Base-by-base conservation (phyloP, 23 tunicate species). In the Diplosoma virens region DNA sequence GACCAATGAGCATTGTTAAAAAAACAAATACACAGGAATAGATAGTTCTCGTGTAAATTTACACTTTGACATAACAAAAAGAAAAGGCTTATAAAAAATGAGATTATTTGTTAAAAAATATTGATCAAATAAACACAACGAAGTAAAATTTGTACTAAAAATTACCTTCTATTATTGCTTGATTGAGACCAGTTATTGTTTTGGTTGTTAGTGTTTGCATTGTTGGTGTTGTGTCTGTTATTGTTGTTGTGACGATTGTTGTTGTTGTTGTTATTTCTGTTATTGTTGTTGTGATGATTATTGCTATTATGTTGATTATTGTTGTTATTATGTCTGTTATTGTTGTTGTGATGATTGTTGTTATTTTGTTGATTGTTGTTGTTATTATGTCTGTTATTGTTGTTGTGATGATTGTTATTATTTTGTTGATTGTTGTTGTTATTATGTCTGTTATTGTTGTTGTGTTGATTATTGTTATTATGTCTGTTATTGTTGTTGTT, bases 331-430 rank as follows among this genome's bases (percentile, higher is more conserved):
- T 31, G 14, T 25, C 78, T 68, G 48, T 58, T 64, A 66, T 78
- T 71, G 66, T 48, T 56, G 71, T 64, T 52, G 66, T 82, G 63
- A 52, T 61, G 22, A 2, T 64, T 23, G 33, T 34, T 26, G 27
- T 59, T 74, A 67, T 32, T 35, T 75, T 82, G 47, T 80, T 74
- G 61, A 9, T 76, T 58, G 32, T 56, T 31, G 27, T 56, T 30
- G 18, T 76, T 32, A 17, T 56, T 7, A 24, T 76, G 11, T 5
- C 25, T 76, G 67, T 63, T 78, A 59, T 37, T 36, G 35, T 78
- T 61, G 82, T 78, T 78, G 59, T 58, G 25, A 17, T 66, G 23
- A 11, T 45, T 45, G 52, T 11, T 9, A 9, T 45, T 45, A 11
- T 45, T 11, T 67, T 67, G 52, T 25, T 25, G 52, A 34, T 76